phyloP scores from a whole-genome alignment of 2,113 vertebrate genomes.

The Dasyornis broadbenti region DNA sequence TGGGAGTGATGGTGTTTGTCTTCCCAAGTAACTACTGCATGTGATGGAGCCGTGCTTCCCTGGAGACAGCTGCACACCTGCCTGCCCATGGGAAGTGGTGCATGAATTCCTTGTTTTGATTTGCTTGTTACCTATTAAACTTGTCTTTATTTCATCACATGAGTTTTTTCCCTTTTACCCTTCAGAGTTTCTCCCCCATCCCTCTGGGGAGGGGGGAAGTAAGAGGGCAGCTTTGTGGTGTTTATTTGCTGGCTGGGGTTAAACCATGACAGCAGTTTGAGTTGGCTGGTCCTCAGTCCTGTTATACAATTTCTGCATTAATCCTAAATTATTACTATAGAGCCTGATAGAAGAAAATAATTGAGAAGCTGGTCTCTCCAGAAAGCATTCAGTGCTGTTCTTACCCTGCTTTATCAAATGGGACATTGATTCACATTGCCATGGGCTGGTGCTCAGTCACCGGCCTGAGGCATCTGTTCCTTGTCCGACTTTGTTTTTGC shows the following conservation, averaged over 20 bases:
- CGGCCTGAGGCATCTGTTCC: background rate
- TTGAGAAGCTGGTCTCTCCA: background rate
- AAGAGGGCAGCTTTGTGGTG: background rate
- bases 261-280: background rate
- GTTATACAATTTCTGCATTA: background rate
- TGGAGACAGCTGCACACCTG: background rate
- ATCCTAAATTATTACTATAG: background rate
- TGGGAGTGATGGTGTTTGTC: background rate
- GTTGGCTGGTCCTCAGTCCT: background rate
- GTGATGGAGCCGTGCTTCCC: background rate
- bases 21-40: background rate
- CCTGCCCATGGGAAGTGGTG: background rate
- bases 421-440: background rate
- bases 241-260: background rate
- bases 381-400: background rate
- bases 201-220: accelerated
- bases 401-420: background rate
- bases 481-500: background rate
- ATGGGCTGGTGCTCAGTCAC: background rate
- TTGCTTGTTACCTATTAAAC: background rate
- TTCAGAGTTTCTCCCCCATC: background rate
- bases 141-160: background rate
- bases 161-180: background rate
- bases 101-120: background rate
- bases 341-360: background rate